These are phyloP conservation scores for Notolabrus celidotus DNA, from an alignment of 2,797 vertebrate species.

Conservation along the genomic window DNA sequence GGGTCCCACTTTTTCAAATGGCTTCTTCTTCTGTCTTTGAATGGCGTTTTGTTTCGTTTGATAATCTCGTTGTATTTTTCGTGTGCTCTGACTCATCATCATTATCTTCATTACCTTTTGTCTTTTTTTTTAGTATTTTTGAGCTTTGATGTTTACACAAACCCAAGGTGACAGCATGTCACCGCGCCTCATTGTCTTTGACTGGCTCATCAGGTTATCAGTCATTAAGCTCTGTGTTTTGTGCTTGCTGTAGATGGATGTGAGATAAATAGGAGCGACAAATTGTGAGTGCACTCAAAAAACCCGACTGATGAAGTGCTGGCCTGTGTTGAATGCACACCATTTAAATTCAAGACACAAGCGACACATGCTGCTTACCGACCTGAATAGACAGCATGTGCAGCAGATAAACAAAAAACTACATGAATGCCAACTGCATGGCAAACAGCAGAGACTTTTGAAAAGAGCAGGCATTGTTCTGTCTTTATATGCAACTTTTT, in stretches of 20 bases:
- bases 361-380: neutral
- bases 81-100: neutral
- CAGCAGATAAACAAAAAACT: constrained; percentile 8
- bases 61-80: neutral
- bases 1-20: constrained; percentile 19
- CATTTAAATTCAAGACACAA: constrained; percentile 26
- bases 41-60: neutral
- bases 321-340: neutral
- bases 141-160: neutral
- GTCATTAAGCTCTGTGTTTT: constrained; percentile 3
- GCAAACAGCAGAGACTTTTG: neutral
- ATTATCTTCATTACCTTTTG: neutral
- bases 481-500: neutral
- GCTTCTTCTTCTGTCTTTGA: neutral
- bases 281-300: constrained; percentile 4
- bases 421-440: constrained; percentile 4
- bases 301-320: neutral
- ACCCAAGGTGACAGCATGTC: neutral
- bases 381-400: constrained; percentile 20
- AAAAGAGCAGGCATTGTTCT: neutral
- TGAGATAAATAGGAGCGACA: neutral
- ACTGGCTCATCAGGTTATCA: constrained; percentile 10
- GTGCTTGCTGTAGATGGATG: neutral
- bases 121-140: neutral
- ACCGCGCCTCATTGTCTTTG: neutral